Base-by-base conservation (phyloP, 53 echinoderm and acorn worm species). In the Holothuria scabra region DNA sequence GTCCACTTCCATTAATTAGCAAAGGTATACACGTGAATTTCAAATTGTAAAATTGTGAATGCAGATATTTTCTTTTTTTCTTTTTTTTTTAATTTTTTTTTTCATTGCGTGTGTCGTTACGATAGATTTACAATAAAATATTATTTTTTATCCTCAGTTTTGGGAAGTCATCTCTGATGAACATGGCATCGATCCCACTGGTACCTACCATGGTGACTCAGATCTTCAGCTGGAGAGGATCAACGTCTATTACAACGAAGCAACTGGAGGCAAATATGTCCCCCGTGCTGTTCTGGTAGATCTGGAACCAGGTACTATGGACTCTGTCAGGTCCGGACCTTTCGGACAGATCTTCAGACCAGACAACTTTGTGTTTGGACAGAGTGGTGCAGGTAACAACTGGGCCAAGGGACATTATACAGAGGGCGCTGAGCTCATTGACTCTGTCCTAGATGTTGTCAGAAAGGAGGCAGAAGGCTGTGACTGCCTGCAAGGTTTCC, bases 351-450 rank as follows among this genome's bases (percentile, higher is more conserved):
- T 92, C 85, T 94, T 94, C 79, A 87, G 94, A 85, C 94, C 94
- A 30, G 94, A 94, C 87, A 94, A 94, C 85, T 95, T 95, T 80
- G 90, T 95, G 25, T 95, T 95, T 28, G 95, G 95, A 64, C 95
- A 95, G 91, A 95, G 95, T 19, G 95, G 95, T 28, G 95, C 95
- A 74, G 95, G 95, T 23, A 95, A 95, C 95, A 95, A 95, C 91
- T 95, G 95, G 95, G 95, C 95, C 87, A 95, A 95, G 85, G 95
- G 95, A 84, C 95, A 95, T 84, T 95, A 95, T 87, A 95, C 95
- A 72, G 95, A 95, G 83, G 95, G 95, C 1, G 93, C 95, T 82
- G 95, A 95, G 74, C 91, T 95, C 16, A 89, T 95, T 12, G 95
- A 95, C 68, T 91, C 93, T 32, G 95, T 95, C 21, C 70, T 95